Evolutionary conservation across 2,797 vertebrate genomes (phyloP), one percentile per base, ranked within the genome.

Genomic region (Etheostoma nigrum): DNA sequence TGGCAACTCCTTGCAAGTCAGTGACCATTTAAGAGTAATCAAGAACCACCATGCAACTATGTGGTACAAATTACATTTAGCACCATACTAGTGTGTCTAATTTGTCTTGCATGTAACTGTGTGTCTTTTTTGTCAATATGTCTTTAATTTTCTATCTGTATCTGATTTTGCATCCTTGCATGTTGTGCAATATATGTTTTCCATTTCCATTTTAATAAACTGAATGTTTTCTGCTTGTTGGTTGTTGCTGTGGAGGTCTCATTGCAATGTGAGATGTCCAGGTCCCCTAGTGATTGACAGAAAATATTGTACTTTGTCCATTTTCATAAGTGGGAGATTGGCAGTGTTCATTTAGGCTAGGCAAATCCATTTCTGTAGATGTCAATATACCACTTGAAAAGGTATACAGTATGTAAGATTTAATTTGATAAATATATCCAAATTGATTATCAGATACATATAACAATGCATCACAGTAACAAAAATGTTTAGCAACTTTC

Each of bases 91-190:
- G 73, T 62, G 49, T 89, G 57, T 86, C 33, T 81, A 47, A 53
- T 79, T 79, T 79, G 66, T 88, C 78, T 88, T 79, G 49, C 70
- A 63, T 79, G 67, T 80, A 44, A 63, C 64, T 79, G 42, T 72
- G 58, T 90, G 72, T 86, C 45, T 76, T 64, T 68, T 30, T 89
- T 75, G 25, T 63, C 55, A 33, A 36, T 81, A 72, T 72, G 62
- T 78, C 27, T 87, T 82, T 84, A 4, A 65, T 78, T 90, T 84
- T 85, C 68, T 79, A 67, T 83, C 69, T 91, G 74, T 87, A 76
- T 84, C 71, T 89, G 66, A 80, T 89, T 90, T 89, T 93, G 86
- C 87, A 91, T 90, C 90, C 85, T 79, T 94, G 94, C 95, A 95
- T 94, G 94, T 91, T 88, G 79, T 93, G 77, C 83, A 85, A 66